These are phyloP conservation scores for Malurus melanocephalus DNA, from an alignment of 2,113 vertebrate species.

Conservation along the genomic window DNA sequence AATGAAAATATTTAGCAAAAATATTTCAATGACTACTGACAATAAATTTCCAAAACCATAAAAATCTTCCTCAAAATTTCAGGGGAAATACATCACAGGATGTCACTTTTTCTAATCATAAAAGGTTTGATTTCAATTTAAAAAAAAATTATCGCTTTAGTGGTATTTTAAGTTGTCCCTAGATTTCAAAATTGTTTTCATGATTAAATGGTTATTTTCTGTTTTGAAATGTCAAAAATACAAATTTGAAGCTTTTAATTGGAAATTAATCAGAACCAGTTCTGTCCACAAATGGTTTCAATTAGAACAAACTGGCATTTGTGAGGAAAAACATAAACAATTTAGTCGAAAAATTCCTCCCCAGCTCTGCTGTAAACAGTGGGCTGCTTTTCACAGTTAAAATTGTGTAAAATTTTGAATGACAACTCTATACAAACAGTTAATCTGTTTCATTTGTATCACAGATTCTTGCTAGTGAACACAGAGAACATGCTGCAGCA, in stretches of 20 bases:
- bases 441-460: conserved; percentile 37
- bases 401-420: conserved; percentile 19
- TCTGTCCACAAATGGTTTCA: conserved; percentile 15
- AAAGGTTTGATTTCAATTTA: background rate
- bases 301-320: conserved; percentile 12
- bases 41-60: background rate
- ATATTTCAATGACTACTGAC: background rate
- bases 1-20: background rate
- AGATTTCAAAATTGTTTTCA: background rate
- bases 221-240: background rate
- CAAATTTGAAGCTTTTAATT: background rate
- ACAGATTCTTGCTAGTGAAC: background rate
- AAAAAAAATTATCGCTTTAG: background rate
- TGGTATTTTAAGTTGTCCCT: background rate
- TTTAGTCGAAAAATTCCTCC: background rate
- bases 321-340: background rate
- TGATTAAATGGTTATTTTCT: background rate
- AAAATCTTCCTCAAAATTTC: background rate
- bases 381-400: background rate
- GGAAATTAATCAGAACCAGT: conserved; percentile 30
- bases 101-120: background rate
- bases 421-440: conserved; percentile 10
- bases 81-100: background rate
- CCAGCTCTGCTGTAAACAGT: background rate
- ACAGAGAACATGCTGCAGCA: background rate